phyloP scores from a whole-genome alignment of 1,140 invertebrate genomes.

The Aphelinus atriplicis region DNA sequence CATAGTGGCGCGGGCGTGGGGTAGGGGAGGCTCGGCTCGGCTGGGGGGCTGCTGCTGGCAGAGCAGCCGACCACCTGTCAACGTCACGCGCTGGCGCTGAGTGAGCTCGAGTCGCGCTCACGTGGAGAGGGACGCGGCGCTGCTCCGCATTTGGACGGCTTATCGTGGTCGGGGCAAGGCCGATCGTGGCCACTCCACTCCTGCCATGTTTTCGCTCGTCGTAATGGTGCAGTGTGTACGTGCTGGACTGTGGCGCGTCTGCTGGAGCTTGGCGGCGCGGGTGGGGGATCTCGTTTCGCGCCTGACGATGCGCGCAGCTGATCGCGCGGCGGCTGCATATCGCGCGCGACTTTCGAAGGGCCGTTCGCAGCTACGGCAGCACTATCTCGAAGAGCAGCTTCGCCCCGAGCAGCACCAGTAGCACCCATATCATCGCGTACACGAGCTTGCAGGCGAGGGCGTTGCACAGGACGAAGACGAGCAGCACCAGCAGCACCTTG shows the following conservation, averaged over 20 bases:
- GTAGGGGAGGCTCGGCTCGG: background rate
- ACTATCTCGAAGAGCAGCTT: conserved; percentile 36
- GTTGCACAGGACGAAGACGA: conserved; percentile 43
- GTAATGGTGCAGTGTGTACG: too few species aligned
- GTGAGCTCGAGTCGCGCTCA: too few species aligned
- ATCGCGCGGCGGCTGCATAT: background rate
- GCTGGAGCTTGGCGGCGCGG: background rate
- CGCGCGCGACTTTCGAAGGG: conserved; percentile 13
- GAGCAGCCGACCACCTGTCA: conserved; percentile 48
- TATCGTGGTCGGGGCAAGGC: too few species aligned
- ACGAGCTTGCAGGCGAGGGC: conserved; percentile 44
- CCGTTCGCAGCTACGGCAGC: background rate
- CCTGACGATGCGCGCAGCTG: background rate
- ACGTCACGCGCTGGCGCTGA: conserved; percentile 34
- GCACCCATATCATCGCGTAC: conserved; percentile 43
- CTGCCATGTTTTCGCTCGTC: too few species aligned
- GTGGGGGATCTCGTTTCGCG: too few species aligned
- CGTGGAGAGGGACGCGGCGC: too few species aligned
- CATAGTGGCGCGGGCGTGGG: conserved; percentile 57
- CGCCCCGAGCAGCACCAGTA: conserved; percentile 38
- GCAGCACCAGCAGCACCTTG: conserved; percentile 42
- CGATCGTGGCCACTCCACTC: too few species aligned
- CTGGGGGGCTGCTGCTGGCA: background rate
- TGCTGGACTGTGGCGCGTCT: background rate
- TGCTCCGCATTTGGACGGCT: too few species aligned